Evolutionary conservation across 2,113 vertebrate species (phyloP).

Genomic region (Pterocles burchelli): DNA sequence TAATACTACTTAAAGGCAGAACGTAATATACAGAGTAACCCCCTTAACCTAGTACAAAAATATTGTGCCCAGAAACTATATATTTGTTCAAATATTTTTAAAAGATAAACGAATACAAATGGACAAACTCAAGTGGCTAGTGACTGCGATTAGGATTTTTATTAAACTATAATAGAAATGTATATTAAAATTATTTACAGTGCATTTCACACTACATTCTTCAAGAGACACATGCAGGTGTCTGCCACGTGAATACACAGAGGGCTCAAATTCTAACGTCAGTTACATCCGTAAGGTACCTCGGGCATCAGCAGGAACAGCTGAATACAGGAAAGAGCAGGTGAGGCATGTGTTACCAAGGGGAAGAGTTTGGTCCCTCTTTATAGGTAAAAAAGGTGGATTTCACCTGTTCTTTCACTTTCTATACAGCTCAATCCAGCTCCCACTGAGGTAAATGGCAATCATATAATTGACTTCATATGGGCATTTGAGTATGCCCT

Average conservation of each 20-base stretch:
- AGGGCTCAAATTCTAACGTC: conserved; percentile 35
- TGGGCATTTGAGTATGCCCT: background rate
- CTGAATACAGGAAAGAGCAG: background rate
- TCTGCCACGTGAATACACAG: background rate
- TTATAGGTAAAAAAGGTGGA: background rate
- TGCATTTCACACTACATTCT: conserved; percentile 65
- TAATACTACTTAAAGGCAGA: conserved; percentile 45
- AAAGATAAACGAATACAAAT: conserved; percentile 72
- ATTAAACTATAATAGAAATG: conserved; percentile 67
- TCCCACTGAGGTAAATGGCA: background rate
- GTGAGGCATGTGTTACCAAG: background rate
- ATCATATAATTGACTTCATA: background rate
- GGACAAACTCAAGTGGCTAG: conserved; percentile 69
- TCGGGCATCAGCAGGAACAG: background rate
- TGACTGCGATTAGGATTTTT: conserved; percentile 50
- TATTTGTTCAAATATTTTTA: conserved; percentile 73
- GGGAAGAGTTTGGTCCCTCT: conserved; percentile 12
- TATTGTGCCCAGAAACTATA: conserved; percentile 76
- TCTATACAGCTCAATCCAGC: background rate
- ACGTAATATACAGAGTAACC: conserved; percentile 69
- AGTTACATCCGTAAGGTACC: conserved; percentile 7
- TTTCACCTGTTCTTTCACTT: background rate
- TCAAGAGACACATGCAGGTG: conserved; percentile 14
- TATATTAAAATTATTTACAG: conserved; percentile 75
- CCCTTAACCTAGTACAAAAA: conserved; percentile 76